Evolutionary conservation across 92 coral and sea anemone species (phyloP).

Genomic region (Phenganax marumi): DNA sequence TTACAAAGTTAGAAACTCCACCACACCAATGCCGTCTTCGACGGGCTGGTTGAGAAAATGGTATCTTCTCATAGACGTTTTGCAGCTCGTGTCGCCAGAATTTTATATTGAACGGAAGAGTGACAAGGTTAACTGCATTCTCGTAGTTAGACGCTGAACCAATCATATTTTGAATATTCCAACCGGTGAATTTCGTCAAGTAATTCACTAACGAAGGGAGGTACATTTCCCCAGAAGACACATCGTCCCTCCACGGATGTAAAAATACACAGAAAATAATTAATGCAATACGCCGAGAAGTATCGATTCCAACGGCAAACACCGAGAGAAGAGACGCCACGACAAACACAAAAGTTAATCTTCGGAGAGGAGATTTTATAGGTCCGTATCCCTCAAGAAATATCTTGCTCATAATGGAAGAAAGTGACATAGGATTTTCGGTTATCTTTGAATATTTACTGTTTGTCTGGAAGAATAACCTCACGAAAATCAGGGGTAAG

Average conservation of each 20-base stretch:
- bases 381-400: constrained; percentile 12
- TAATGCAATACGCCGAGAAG: background rate
- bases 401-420: background rate
- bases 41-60: background rate
- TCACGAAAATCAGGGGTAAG: background rate
- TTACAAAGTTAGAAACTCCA: background rate
- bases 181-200: too few species aligned
- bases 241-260: background rate
- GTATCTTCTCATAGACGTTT: background rate
- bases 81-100: background rate
- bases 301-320: background rate
- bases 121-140: background rate
- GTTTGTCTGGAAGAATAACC: background rate
- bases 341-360: background rate
- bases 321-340: background rate
- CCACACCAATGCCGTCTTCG: too few species aligned
- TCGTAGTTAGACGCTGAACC: background rate
- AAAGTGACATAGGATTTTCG: constrained; percentile 10
- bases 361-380: background rate
- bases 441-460: background rate
- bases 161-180: background rate
- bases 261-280: background rate
- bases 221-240: too few species aligned
- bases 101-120: background rate
- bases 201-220: background rate